Evolutionary conservation across 2,797 vertebrate species (phyloP).

Genomic region (Nannoperca obscura): DNA sequence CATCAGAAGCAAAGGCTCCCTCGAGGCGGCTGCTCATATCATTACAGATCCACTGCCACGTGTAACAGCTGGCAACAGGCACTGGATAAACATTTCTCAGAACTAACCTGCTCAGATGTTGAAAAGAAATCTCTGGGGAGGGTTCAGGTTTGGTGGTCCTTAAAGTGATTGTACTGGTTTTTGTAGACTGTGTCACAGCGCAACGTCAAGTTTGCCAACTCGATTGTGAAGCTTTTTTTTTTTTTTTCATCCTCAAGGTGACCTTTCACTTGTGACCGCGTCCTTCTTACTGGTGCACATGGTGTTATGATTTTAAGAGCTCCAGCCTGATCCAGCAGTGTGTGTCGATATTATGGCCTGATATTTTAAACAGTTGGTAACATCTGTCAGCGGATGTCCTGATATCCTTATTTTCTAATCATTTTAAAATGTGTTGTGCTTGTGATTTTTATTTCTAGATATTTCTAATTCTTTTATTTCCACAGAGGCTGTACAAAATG

Average conservation of each 20-base stretch:
- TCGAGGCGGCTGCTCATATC: slow-evolving; percentile 35
- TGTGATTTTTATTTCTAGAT: background rate
- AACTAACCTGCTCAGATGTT: background rate
- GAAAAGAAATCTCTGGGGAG: background rate
- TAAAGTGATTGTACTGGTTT: background rate
- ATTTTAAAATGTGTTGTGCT: background rate
- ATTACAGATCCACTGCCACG: slow-evolving; percentile 23
- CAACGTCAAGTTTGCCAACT: background rate
- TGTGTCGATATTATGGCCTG: background rate
- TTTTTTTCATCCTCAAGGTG: slow-evolving; percentile 38
- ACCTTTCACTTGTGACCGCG: slow-evolving; percentile 31
- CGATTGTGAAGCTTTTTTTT: background rate
- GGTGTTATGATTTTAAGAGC: background rate
- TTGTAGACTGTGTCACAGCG: background rate
- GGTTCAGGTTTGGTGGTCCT: background rate
- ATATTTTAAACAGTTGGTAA: background rate
- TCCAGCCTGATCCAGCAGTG: background rate
- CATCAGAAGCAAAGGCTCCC: slow-evolving; percentile 35
- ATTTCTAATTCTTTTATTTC: background rate
- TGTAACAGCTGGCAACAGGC: slow-evolving; percentile 34
- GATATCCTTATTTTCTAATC: background rate
- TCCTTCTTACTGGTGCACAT: background rate
- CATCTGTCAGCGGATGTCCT: background rate
- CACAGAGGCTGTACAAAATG: background rate
- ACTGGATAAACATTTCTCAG: slow-evolving; percentile 18